Evolutionary conservation across 1,140 invertebrate genomes (phyloP), one percentile per base, ranked within the genome.

Genomic region (Atta cephalotes): DNA sequence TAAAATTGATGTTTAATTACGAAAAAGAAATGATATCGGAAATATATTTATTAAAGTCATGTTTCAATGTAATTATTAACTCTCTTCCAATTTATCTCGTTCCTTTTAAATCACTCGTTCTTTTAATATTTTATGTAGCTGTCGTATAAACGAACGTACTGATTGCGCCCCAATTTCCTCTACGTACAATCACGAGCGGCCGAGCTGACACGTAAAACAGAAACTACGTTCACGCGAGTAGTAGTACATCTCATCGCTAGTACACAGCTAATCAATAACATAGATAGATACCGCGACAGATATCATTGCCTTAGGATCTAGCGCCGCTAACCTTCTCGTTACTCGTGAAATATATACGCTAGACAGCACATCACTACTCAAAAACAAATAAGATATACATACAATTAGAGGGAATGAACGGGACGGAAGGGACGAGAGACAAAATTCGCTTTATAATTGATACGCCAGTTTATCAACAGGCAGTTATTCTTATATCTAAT

Each of bases 271-370:
- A 84, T 84, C 80, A 39, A 84, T 84, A 25, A 74, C 70, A 84
- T 56, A 84, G 70, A 84, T 84, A 84, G 80, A 84, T 84, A 84
- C 53, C 80, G 68, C 80, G 80, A 84, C 56, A 84, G 70, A 84
- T 84, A 84, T 82, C 80, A 60, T 84, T 74, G 80, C 80, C 68
- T 66, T 84, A 84, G 70, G 39, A 74, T 84, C 56, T 84, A 84
- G 80, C 53, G 68, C 56, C 68, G 80, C 80, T 84, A 84, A 84
- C 80, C 80, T 68, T 84, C 56, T 62, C 68, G 68, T 82, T 82
- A 82, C 80, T 82, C 80, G 25, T 74, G 68, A 62, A 84, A 84
- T 60, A 71, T 72, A 62, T 72, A 72, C 25, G 58, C 68, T 84
- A 84, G 56, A 84, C 70, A 84, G 80, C 56, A 72, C 80, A 74